Evolutionary conservation across 2,797 vertebrate genomes (phyloP).

Genomic region (Anas bahamensis): DNA sequence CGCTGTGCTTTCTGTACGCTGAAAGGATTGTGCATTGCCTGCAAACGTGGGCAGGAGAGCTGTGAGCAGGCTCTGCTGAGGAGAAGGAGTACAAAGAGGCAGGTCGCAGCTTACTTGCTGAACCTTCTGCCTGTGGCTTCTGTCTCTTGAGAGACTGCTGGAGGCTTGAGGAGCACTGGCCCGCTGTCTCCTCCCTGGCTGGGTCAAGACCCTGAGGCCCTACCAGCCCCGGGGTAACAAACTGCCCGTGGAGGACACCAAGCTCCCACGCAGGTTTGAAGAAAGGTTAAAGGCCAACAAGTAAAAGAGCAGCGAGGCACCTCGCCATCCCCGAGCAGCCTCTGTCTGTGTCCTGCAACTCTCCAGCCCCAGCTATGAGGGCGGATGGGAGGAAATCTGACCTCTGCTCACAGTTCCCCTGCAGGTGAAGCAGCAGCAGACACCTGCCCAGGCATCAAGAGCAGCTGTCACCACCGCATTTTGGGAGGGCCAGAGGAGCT

Average conservation of each 20-base stretch:
- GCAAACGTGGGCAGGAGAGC: not conserved
- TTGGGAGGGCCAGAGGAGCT: not conserved
- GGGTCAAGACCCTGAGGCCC: not conserved
- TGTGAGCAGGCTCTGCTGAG: not conserved
- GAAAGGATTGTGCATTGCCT: not conserved
- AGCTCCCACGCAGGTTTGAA: not conserved
- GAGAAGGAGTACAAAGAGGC: not conserved
- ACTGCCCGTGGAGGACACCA: fast-evolving
- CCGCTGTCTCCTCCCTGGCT: not conserved
- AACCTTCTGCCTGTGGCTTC: not conserved
- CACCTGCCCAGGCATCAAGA: fast-evolving
- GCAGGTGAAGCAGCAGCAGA: not conserved
- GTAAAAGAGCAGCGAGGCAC: not conserved
- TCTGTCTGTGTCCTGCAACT: not conserved
- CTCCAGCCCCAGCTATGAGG: not conserved
- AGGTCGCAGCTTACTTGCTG: not conserved
- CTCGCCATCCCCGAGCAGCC: not conserved
- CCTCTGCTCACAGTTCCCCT: not conserved
- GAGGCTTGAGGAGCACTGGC: not conserved
- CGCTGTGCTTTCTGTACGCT: not conserved
- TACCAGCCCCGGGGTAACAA: not conserved
- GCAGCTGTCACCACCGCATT: not conserved
- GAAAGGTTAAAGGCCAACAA: not conserved
- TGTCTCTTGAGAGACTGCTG: not conserved
- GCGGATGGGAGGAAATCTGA: not conserved